Base-by-base conservation (phyloP, 2,113 vertebrate genomes). In the Leptobrachium leishanense region DNA sequence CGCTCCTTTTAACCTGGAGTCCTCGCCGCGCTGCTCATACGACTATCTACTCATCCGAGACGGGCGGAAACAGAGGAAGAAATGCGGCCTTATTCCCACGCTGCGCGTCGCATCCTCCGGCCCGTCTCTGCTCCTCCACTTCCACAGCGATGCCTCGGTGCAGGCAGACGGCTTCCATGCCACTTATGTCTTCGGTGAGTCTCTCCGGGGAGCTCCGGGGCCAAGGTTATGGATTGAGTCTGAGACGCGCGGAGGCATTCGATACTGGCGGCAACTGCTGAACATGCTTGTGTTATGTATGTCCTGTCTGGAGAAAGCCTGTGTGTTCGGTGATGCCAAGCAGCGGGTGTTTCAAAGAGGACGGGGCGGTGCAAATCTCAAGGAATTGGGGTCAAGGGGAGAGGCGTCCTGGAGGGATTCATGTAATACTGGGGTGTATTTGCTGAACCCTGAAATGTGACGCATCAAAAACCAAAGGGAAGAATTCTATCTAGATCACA, bases 11-110 rank as follows among this genome's bases (percentile, higher is more conserved):
- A 75, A 42, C 11, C 41, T 81, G 71, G 79, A 81, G 50, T 43
- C 57, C 2, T 68, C 79, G 5, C 64, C 15, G 9, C 46, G 72
- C 50, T 81, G 79, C 44, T 46, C 73, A 1, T 67, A 75, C 43
- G 79, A 81, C 64, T 81, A 81, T 81, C 39, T 81, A 10, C 53
- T 68, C 20, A 54, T 81, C 13, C 66, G 65, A n/a, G 79, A 81
- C 46, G 72, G 79, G 2, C 53, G 43, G 2, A 74, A 13, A 44
- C 67, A 75, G 55, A 43, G 39, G 20, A 81, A 75, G 65, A 46
- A 59, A 46, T 81, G 79, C 7, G 79, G 79, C 6, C 6, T 46
- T 6, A 31, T 68, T 43, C 55, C 64, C 2, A 31, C 12, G 64
- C 11, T 81, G 42, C 20, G 41, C 6, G 55, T 62, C 13, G 62